Evolutionary conservation across 2,888 invertebrate species (phyloP).

Genomic region (Odontocolon sp.): DNA sequence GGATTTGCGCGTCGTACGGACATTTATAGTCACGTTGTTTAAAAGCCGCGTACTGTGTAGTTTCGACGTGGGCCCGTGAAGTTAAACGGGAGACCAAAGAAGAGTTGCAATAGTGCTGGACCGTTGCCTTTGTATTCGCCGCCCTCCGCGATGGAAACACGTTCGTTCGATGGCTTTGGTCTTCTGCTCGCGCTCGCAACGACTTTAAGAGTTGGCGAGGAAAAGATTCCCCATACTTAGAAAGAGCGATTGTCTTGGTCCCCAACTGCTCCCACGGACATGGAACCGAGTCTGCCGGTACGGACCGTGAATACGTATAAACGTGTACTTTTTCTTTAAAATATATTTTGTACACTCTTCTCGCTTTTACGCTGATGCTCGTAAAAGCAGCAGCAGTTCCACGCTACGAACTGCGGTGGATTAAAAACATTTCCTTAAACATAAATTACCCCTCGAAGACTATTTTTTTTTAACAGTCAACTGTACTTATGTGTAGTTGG

Average conservation of each 20-base stretch:
- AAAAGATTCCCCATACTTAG: constrained; percentile 28
- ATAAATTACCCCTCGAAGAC: constrained; percentile 5
- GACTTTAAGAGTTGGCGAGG: constrained; percentile 38
- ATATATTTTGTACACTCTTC: constrained; percentile 9
- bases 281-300: background rate
- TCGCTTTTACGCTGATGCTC: background rate
- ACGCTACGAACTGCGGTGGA: background rate
- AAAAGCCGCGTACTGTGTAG: background rate
- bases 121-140: constrained; percentile 54
- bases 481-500: too few relatives aligned
- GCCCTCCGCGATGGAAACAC: constrained; percentile 59
- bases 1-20: constrained; percentile 43
- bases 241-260: constrained; percentile 41
- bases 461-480: background rate
- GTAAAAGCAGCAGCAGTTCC: background rate
- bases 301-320: background rate
- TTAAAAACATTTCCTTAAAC: constrained; percentile 1
- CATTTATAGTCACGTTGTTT: constrained; percentile 39
- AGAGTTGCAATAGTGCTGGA: constrained; percentile 42
- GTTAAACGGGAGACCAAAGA: constrained; percentile 31
- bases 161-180: constrained; percentile 47
- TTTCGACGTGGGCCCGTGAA: constrained; percentile 17
- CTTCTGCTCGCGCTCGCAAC: constrained; percentile 50
- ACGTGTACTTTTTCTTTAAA: background rate
- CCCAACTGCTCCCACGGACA: constrained; percentile 27